phyloP scores from a whole-genome alignment of 2,888 invertebrate genomes.

The Xylophagus ater region DNA sequence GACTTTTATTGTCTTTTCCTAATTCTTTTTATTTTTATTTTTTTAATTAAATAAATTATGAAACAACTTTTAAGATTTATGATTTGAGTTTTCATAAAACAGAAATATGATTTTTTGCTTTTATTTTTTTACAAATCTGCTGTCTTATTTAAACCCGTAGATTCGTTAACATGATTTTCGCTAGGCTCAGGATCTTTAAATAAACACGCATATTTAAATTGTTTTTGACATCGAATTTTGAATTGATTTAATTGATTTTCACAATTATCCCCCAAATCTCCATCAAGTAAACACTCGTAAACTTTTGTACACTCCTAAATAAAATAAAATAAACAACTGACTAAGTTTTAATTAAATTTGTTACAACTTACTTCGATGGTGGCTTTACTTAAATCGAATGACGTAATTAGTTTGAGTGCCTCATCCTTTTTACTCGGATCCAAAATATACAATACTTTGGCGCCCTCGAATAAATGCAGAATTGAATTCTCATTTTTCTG shows the following conservation, averaged over 20 bases:
- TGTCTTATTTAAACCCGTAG: constrained; percentile 19
- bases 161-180: constrained; percentile 21
- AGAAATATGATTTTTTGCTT: neutral
- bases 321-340: neutral
- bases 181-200: constrained; percentile 44
- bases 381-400: constrained; percentile 40
- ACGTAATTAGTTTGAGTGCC: constrained; percentile 51
- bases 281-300: constrained; percentile 61
- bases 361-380: constrained; percentile 30
- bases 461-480: constrained; percentile 70
- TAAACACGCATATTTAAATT: constrained; percentile 69
- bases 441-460: constrained; percentile 66
- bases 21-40: neutral
- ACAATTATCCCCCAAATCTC: constrained; percentile 63
- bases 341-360: neutral
- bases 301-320: constrained; percentile 73
- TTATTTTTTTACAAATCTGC: constrained; percentile 25
- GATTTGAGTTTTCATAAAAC: constrained; percentile 2
- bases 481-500: constrained; percentile 49
- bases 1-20: neutral
- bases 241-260: constrained; percentile 58
- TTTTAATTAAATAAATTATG: neutral
- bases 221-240: constrained; percentile 56
- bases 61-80: neutral
- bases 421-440: constrained; percentile 53